phyloP scores from a whole-genome alignment of 2,113 vertebrate genomes.

The Scopus umbretta region DNA sequence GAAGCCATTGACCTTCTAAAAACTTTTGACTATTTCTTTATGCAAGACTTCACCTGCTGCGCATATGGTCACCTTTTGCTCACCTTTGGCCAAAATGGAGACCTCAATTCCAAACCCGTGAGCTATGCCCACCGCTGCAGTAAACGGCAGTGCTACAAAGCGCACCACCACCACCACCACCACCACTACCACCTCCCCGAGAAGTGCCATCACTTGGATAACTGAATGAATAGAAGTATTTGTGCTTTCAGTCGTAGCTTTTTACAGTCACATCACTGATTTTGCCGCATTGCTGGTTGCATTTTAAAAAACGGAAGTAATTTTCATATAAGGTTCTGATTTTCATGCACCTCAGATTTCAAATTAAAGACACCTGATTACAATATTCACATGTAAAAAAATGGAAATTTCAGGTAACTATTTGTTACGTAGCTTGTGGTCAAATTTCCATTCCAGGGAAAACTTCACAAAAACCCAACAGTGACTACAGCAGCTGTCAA shows the following conservation, averaged over 20 bases:
- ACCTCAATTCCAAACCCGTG: background rate
- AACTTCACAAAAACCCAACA: background rate
- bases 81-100: background rate
- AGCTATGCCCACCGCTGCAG: background rate
- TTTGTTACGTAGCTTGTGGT: background rate
- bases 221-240: background rate
- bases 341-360: background rate
- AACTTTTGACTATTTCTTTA: background rate
- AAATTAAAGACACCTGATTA: background rate
- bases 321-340: background rate
- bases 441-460: background rate
- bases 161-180: background rate
- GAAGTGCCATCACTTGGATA: background rate
- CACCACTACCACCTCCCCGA: background rate
- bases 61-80: background rate
- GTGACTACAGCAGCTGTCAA: background rate
- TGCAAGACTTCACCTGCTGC: background rate
- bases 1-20: background rate
- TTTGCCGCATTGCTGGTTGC: background rate
- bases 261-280: background rate
- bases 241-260: background rate
- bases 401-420: background rate
- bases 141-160: background rate
- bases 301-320: background rate
- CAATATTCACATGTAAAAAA: background rate